Evolutionary conservation across 30 jellyfish, hydroid and myxozoan species (phyloP).

Genomic region (Rhopilema esculentum): DNA sequence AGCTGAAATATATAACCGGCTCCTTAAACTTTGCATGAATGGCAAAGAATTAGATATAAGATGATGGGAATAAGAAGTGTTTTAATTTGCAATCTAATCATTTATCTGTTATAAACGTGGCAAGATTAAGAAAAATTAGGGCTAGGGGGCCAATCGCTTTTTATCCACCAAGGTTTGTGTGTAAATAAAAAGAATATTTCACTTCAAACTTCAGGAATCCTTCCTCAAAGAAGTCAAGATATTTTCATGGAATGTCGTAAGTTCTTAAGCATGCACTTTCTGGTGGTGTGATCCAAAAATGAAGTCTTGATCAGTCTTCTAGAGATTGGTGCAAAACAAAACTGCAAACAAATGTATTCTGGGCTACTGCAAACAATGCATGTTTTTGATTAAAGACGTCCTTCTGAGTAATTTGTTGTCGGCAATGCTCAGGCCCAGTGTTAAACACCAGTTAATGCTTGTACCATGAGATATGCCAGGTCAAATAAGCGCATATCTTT

Average conservation of each 20-base stretch:
- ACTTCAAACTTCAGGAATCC: too few relatives aligned
- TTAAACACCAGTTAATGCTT: constrained; percentile 14
- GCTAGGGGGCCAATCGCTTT: too few relatives aligned
- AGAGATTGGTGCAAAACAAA: neutral
- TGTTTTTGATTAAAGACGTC: neutral
- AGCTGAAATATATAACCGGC: too few relatives aligned
- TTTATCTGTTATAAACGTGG: too few relatives aligned
- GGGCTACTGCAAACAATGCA: constrained; percentile 8
- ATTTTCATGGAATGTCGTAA: neutral
- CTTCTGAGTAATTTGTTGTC: constrained; percentile 17
- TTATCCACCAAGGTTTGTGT: too few relatives aligned
- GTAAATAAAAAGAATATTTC: too few relatives aligned
- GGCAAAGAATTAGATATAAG: too few relatives aligned
- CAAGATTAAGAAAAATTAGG: too few relatives aligned
- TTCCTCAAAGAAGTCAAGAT: neutral
- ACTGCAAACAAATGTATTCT: constrained; percentile 21
- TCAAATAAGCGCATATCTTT: constrained; percentile 7
- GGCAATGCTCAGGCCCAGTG: constrained; percentile 17
- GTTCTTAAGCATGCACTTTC: neutral
- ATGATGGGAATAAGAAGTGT: too few relatives aligned
- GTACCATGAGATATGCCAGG: neutral
- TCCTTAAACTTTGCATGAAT: too few relatives aligned
- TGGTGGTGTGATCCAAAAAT: neutral
- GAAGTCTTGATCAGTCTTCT: neutral
- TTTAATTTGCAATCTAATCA: too few relatives aligned